Evolutionary conservation across 2,888 invertebrate genomes (phyloP).

Genomic region (Pyrochroa serraticornis): DNA sequence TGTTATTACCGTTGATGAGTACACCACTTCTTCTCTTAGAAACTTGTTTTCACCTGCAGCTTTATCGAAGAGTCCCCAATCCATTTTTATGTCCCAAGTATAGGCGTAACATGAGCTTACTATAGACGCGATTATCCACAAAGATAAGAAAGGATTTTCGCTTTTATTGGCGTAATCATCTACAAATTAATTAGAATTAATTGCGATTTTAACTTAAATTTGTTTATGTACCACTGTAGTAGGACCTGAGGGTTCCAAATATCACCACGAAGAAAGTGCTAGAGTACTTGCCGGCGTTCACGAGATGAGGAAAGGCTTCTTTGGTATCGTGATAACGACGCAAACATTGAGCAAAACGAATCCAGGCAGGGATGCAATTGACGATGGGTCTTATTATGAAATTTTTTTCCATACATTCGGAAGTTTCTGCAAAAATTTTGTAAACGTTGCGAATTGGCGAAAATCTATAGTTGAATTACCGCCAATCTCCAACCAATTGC

Average conservation of each 20-base stretch:
- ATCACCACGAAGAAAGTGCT: conserved; percentile 75
- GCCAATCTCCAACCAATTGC: conserved; percentile 62
- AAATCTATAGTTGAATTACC: conserved; percentile 45
- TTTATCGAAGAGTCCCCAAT: conserved; percentile 83
- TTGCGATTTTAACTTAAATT: conserved; percentile 2
- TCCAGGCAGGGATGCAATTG: conserved; percentile 82
- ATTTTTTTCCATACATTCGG: conserved; percentile 59
- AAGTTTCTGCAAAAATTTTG: conserved; percentile 55
- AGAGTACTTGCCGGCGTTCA: conserved; percentile 83
- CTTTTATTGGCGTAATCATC: conserved; percentile 59
- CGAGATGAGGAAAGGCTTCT: conserved; percentile 80
- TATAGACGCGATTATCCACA: conserved; percentile 73
- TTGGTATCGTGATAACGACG: conserved; percentile 81
- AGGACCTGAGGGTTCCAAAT: conserved; percentile 59
- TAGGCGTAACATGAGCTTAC: conserved; percentile 81
- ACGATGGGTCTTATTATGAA: conserved; percentile 68
- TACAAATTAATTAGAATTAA: conserved; percentile 39
- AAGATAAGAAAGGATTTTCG: conserved; percentile 70
- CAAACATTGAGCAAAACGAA: conserved; percentile 84
- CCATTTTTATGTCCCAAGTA: conserved; percentile 88
- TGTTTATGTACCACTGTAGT: conserved; percentile 48
- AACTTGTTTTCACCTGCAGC: conserved; percentile 77
- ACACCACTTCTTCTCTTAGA: conserved; percentile 79
- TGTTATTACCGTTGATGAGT: conserved; percentile 71
- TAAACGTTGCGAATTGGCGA: no score